Base-by-base conservation (phyloP, 2,888 invertebrate genomes). In the Andrena hattorfiana region DNA sequence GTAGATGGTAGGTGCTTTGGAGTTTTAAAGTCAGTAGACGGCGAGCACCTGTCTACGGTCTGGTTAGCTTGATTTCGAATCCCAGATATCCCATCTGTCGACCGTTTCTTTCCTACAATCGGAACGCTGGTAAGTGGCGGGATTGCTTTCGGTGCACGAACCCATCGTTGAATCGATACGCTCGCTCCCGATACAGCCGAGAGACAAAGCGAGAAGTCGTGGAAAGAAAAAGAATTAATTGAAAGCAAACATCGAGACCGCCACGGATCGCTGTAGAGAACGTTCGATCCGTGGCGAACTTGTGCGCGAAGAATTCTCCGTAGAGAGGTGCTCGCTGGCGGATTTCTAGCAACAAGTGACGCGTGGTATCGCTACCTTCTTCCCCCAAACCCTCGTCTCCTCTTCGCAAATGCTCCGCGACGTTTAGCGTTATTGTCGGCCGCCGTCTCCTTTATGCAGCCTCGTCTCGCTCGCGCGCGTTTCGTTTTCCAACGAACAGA, bases 311-410 rank as follows among this genome's bases (percentile, higher is more conserved):
- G 13, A 42, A 13, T 42, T 20, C 51, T 6, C 51, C 51, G 51
- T 56, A 8, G 20, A 56, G 20, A n/a, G 20, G 26, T 35, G 64
- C 4, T 42, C 13, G 42, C 42, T 16, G 42, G 5, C 4, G 16
- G 64, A 72, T 72, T 56, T 69, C 77, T 84, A 85, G 87, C 87
- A 87, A 87, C 85, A 87, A 87, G 87, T 87, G 85, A 82, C 75
- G 77, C 68, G 26, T 35, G 51, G 30, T 54, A 42, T 28, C 54
- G 70, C 20, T 70, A 51, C 56, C 63, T 30, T 69, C 23, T 16
- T 56, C 28, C 16, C 1, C 23, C 10, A 30, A 42, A 8, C 10
- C 49, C 59, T 63, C 69, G 42, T n/a, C 48, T 20, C n/a, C 28
- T 59, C 69, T 42, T 42, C 42, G 1, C 42, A 16, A 42, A 42